These are phyloP conservation scores for Strix aluco DNA, from an alignment of 2,113 vertebrate genomes.

Conservation along the genomic window DNA sequence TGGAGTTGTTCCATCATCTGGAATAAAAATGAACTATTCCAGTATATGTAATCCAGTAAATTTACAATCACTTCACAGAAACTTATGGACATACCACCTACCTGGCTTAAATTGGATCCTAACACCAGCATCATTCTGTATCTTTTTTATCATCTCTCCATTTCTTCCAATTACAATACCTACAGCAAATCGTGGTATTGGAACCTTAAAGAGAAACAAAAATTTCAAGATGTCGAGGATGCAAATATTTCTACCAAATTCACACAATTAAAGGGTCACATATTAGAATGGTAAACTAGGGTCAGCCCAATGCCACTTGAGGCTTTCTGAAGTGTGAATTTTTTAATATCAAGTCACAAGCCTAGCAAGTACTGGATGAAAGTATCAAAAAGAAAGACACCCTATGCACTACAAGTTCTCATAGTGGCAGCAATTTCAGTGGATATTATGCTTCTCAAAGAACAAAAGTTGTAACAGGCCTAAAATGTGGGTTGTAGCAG, in stretches of 20 bases:
- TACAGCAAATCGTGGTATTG: slow-evolving; percentile 96
- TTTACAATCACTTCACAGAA: neutral
- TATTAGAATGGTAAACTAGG: neutral
- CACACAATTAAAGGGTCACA: neutral
- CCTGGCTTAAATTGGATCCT: slow-evolving; percentile 99
- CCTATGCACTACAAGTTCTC: neutral
- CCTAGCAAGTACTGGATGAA: neutral
- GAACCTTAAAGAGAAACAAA: slow-evolving; percentile 78
- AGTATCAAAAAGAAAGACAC: neutral
- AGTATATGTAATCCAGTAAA: neutral
- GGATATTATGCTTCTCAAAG: neutral
- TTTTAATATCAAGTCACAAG: neutral
- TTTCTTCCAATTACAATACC: slow-evolving; percentile 98
- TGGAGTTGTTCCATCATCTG: slow-evolving; percentile 96
- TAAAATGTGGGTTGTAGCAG: neutral
- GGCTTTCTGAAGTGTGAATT: neutral
- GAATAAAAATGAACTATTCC: slow-evolving; percentile 35
- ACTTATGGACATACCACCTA: neutral
- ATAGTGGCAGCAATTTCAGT: neutral
- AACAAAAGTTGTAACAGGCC: fast-evolving
- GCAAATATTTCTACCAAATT: neutral
- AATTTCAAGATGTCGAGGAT: neutral
- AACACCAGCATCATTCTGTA: slow-evolving; percentile 97
- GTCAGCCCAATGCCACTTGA: neutral
- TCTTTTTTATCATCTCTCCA: slow-evolving; percentile 99